These are phyloP conservation scores for Luidia sarsii DNA, from an alignment of 53 echinoderm and acorn worm genomes.

Conservation along the genomic window DNA sequence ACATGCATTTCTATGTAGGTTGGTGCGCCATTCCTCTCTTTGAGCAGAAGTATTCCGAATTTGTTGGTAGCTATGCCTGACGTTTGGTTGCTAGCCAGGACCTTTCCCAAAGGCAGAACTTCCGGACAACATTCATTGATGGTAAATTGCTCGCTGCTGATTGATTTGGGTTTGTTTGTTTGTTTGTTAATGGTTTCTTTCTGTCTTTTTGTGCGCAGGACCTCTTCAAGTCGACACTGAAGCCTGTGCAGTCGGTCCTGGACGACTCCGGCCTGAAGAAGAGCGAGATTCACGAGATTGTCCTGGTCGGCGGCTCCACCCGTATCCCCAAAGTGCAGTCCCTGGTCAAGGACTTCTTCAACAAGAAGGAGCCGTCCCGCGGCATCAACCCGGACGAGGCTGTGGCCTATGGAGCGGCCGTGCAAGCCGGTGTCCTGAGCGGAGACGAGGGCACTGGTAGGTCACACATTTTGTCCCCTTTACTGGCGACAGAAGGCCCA, in stretches of 20 bases:
- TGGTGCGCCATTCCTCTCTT: too few species aligned
- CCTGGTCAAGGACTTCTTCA: slow-evolving; percentile 81
- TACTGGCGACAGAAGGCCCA: too few species aligned
- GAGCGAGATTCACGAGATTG: slow-evolving; percentile 88
- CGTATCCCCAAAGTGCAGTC: slow-evolving; percentile 95
- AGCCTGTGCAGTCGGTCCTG: slow-evolving; percentile 82
- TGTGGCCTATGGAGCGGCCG: slow-evolving; percentile 97
- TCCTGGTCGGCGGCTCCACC: slow-evolving; percentile 97
- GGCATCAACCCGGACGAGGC: slow-evolving; percentile 99
- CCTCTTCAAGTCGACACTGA: slow-evolving; percentile 91
- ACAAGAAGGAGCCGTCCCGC: slow-evolving; percentile 94
- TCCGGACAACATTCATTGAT: too few species aligned
- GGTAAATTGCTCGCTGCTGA: neutral
- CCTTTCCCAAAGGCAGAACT: too few species aligned
- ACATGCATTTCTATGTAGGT: too few species aligned
- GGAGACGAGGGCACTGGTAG: slow-evolving; percentile 95
- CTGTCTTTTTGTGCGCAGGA: slow-evolving; percentile 59
- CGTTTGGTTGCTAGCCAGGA: too few species aligned
- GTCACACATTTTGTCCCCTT: too few species aligned
- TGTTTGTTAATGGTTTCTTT: slow-evolving; percentile 5
- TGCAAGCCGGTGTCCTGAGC: slow-evolving; percentile 93
- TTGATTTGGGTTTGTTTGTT: neutral
- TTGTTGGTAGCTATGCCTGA: too few species aligned
- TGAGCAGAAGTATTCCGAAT: too few species aligned
- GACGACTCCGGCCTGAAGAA: slow-evolving; percentile 85